Evolutionary conservation across 2,888 invertebrate species (phyloP), one percentile per base, ranked within the genome.

Genomic region (Phlogophora meticulosa): DNA sequence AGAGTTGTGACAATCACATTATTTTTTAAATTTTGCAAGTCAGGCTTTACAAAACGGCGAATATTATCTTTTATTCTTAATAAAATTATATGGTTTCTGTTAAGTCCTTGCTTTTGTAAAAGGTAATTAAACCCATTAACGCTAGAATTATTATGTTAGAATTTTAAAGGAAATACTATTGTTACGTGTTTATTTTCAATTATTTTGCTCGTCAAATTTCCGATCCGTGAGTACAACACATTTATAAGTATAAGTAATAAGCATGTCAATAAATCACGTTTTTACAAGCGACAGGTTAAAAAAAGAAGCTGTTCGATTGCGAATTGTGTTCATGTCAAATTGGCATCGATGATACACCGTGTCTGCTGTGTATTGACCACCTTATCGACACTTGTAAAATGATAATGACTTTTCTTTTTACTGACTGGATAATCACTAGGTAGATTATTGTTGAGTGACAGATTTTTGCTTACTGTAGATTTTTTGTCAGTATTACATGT

Each of bases 261-360:
- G 85, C 80, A 83, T 86, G 82, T 88, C 88, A 84, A 92, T 92
- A 91, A 90, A 92, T 92, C 92, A 92, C 82, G 76, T 88, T 88
- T 87, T 88, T 90, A 82, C 82, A 75, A 75, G 67, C 73, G 65
- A 66, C 74, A 75, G 76, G 77, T 80, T 81, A 84, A 87, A 90
- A 90, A 60, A 67, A 43, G 86, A 64, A 34, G 22, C 17, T 75
- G 60, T 78, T 82, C 82, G 81, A 87, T 89, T 88, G 88, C 90
- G 86, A 91, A 90, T 91, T 90, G 83, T 88, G 80, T 77, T 84
- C 83, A 79, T 88, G 87, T 88, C 87, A 82, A 87, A 85, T 85
- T 82, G 62, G 56, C 82, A 76, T 64, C 59, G 48, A 62, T 62
- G 52, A 72, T 78, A 63, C 61, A 46, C 53, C 70, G 65, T 76